These are phyloP conservation scores for Grallaria varia DNA, from an alignment of 2,113 vertebrate species.

Conservation along the genomic window DNA sequence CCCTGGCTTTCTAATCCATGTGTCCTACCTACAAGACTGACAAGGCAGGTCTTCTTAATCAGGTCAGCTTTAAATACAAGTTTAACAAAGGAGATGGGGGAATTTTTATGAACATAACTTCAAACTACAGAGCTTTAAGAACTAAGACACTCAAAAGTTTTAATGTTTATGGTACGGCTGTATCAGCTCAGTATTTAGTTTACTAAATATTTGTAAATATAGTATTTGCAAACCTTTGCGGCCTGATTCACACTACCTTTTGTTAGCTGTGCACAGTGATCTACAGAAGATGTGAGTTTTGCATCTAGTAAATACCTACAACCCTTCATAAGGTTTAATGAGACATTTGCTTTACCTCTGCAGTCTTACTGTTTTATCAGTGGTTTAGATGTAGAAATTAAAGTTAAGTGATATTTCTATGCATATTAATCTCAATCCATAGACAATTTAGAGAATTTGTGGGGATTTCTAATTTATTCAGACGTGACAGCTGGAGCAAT, in stretches of 20 bases:
- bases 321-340: background rate
- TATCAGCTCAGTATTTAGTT: background rate
- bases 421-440: background rate
- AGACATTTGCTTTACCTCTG: background rate
- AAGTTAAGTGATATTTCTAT: background rate
- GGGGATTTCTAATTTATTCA: background rate
- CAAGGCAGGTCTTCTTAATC: background rate
- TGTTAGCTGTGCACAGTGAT: background rate
- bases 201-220: too few species aligned
- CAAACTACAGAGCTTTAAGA: background rate
- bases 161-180: background rate
- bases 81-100: background rate
- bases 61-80: conserved; percentile 3
- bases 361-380: background rate
- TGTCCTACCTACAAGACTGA: background rate
- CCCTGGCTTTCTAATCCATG: background rate
- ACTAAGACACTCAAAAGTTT: background rate
- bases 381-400: background rate
- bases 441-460: background rate
- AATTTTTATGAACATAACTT: background rate
- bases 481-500: background rate
- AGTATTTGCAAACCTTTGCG: background rate
- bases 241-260: background rate
- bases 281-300: background rate
- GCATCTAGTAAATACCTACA: background rate